Conservation (phyloP, 30 jellyfish, hydroid and myxozoan genomes). For the Cassiopea xamachana region DNA sequence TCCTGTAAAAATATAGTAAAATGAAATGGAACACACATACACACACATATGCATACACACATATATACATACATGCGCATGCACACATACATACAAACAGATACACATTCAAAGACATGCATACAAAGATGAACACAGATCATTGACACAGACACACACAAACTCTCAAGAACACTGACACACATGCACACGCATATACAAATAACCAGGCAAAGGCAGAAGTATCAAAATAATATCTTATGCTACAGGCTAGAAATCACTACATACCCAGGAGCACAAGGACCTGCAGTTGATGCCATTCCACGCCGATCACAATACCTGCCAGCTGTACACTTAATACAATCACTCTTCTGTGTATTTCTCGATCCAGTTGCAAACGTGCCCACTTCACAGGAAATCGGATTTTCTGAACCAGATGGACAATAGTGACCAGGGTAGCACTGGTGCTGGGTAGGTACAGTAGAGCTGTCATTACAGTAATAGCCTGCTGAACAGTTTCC, state of each 20-base stretch:
- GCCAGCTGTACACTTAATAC: slow-evolving; percentile 88
- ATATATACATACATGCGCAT: too few species aligned
- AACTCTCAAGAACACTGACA: too few species aligned
- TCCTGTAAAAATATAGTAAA: too few species aligned
- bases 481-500: slow-evolving; percentile 94
- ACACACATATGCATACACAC: too few species aligned
- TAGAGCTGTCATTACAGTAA: slow-evolving; percentile 81
- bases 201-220: too few species aligned
- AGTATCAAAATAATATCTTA: too few species aligned
- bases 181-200: too few species aligned
- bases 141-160: too few species aligned
- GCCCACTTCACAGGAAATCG: slow-evolving; percentile 81
- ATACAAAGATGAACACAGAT: too few species aligned
- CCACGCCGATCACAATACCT: slow-evolving; percentile 76
- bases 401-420: slow-evolving; percentile 78
- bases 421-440: slow-evolving; percentile 92
- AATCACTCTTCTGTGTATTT: slow-evolving; percentile 62
- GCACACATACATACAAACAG: too few species aligned
- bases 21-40: too few species aligned
- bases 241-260: background rate
- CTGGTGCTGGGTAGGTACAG: slow-evolving; percentile 73
- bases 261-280: slow-evolving; percentile 44
- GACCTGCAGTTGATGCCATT: slow-evolving; percentile 48
- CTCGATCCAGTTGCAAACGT: slow-evolving; percentile 79
- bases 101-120: too few species aligned